A percentile compares a stretch with the other conserved stretches of the same genome.
phyloP scores from a whole-genome alignment of 2,113 vertebrate species.

The Anseranas semipalmata region DNA sequence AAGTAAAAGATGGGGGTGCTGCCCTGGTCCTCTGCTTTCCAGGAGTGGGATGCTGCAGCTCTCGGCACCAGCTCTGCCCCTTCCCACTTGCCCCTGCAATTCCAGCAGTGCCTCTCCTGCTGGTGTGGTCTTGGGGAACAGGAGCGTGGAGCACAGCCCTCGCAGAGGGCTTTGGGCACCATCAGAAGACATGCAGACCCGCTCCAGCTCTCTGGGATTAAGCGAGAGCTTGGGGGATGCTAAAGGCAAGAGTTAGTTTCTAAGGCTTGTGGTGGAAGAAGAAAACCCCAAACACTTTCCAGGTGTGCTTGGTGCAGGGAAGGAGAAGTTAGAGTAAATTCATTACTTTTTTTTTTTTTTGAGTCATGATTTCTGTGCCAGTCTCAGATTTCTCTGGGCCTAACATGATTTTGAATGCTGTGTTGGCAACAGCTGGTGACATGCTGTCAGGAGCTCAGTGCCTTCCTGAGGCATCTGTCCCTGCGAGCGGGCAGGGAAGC shows the following conservation, averaged over 20 bases:
- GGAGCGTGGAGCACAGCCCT: background rate
- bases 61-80: background rate
- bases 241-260: background rate
- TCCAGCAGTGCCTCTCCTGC: background rate
- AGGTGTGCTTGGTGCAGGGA: too few species aligned
- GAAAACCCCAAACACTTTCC: too few species aligned
- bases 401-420: rapidly evolving
- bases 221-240: rapidly evolving
- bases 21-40: rapidly evolving
- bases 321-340: background rate
- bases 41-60: background rate
- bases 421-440: background rate
- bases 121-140: background rate
- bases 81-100: background rate
- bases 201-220: background rate
- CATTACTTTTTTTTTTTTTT: background rate
- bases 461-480: background rate
- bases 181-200: background rate
- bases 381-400: background rate
- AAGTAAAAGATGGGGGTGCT: background rate
- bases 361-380: background rate
- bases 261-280: too few species aligned
- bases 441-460: background rate
- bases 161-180: background rate
- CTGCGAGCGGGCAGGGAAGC: background rate